Evolutionary conservation across 2,888 invertebrate genomes (phyloP), one percentile per base, ranked within the genome.

Genomic region (Slavum lentiscoides): DNA sequence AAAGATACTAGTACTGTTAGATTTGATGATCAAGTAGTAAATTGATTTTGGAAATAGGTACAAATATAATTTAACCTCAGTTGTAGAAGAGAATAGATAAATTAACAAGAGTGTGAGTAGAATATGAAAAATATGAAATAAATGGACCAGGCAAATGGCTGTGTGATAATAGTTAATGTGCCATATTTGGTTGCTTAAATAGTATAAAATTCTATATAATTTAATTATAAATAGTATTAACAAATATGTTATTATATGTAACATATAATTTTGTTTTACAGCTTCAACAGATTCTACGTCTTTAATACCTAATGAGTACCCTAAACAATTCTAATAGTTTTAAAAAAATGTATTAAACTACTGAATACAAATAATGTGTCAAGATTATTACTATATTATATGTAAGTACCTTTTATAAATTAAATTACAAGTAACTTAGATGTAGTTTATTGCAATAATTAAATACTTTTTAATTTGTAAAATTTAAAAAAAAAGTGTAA

Each of bases 301-400:
- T 72, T 80, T 66, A 72, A 53, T 80, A 64, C n/a, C 69, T 37
- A 70, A 80, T 23, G 70, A 80, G 43, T 80, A 80, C 58, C 70
- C 64, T n/a, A 55, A 72, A 66, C 19, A 30, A 49, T 59, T 59
- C n/a, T 23, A 58, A 43, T 67, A 23, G 39, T 39, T 55, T 30
- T 19, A 49, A 67, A 43, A 2, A 43, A 21, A 61, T 59, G 1
- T 75, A 62, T 66, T 64, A 37, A 64, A 74, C 49, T 73, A 55
- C 19, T 6, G 5, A 55, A 19, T 55, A 8, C 9, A 49, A 43
- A 23, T 73, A 15, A 13, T 30, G n/a, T 39, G 21, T 64, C 2
- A 21, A 64, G 3, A 53, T 53, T 66, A 74, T 21, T 74, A 39
- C 15, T 9, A 74, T 55, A 55, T 21, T 55, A 39, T 39, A 39